These are phyloP conservation scores for Drosophila villosipedis DNA, from an alignment of 2,888 invertebrate genomes.

Conservation along the genomic window DNA sequence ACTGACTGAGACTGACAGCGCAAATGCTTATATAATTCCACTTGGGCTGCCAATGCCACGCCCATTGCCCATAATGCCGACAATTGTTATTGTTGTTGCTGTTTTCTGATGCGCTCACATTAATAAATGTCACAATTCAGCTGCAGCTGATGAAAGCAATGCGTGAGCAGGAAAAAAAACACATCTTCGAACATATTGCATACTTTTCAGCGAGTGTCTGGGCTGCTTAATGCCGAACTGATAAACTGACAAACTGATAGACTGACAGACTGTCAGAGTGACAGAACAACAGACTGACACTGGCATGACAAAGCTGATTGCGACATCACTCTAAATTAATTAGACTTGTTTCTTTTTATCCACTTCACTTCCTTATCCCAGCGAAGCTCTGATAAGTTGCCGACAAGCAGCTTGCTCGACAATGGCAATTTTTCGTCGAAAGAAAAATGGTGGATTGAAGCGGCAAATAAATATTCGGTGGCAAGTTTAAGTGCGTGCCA, in stretches of 20 bases:
- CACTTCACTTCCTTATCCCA: constrained; percentile 1
- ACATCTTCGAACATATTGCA: constrained; percentile 60
- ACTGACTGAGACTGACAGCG: constrained; percentile 63
- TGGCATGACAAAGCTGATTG: constrained; percentile 62
- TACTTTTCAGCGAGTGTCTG: constrained; percentile 38
- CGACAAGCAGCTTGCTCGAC: constrained; percentile 72
- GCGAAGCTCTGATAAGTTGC: constrained; percentile 69
- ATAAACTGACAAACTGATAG: constrained; percentile 23
- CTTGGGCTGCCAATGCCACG: constrained; percentile 56
- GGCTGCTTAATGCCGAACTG: constrained; percentile 22
- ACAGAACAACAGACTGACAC: constrained; percentile 32
- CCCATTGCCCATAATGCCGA: constrained; percentile 24
- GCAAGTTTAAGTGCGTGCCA: constrained; percentile 41
- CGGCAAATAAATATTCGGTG: constrained; percentile 22
- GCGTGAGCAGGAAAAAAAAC: constrained; percentile 19
- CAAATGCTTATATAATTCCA: constrained; percentile 77
- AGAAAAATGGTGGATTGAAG: constrained; percentile 4
- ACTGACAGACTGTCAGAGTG: constrained; percentile 18
- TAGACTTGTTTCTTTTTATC: constrained; percentile 51
- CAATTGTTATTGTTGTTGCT: constrained; percentile 15
- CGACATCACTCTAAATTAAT: constrained; percentile 72
- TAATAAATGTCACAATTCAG: constrained; percentile 75
- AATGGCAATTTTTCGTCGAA: constrained; percentile 60
- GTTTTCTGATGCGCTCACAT: constrained; percentile 66
- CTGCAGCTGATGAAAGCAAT: constrained; percentile 47